Percentiles rank a stretch among this genome's conserved stretches.
phyloP scores from a whole-genome alignment of 2,797 vertebrate genomes.

The Limnodromus scolopaceus region DNA sequence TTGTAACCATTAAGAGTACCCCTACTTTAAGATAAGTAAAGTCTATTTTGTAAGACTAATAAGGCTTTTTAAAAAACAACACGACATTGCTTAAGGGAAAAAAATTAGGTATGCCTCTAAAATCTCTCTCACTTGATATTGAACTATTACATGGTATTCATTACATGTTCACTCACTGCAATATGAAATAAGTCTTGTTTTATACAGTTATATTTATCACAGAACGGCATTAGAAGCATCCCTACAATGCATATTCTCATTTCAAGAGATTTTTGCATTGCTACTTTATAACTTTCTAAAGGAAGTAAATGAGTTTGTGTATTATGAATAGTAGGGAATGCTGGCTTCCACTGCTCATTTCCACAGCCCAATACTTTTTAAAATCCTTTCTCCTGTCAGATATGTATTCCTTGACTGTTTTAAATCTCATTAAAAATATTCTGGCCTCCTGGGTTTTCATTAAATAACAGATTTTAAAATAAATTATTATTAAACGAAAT shows the following conservation, averaged over 20 bases:
- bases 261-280: background rate
- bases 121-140: background rate
- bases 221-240: background rate
- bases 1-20: background rate
- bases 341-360: background rate
- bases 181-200: background rate
- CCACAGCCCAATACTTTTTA: background rate
- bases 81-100: background rate
- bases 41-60: background rate
- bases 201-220: background rate
- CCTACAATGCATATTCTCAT: background rate
- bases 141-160: background rate
- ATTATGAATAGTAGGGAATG: background rate
- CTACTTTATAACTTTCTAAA: background rate
- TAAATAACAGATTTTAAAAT: background rate
- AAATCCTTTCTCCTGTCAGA: background rate
- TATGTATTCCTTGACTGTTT: background rate
- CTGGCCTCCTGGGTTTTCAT: background rate
- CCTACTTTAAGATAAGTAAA: background rate
- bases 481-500: background rate
- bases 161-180: background rate
- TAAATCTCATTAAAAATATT: background rate
- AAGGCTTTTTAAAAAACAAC: background rate
- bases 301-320: background rate
- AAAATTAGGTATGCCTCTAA: background rate